Evolutionary conservation across 2,888 invertebrate species (phyloP).

Genomic region (Eupithecia pulchellata): DNA sequence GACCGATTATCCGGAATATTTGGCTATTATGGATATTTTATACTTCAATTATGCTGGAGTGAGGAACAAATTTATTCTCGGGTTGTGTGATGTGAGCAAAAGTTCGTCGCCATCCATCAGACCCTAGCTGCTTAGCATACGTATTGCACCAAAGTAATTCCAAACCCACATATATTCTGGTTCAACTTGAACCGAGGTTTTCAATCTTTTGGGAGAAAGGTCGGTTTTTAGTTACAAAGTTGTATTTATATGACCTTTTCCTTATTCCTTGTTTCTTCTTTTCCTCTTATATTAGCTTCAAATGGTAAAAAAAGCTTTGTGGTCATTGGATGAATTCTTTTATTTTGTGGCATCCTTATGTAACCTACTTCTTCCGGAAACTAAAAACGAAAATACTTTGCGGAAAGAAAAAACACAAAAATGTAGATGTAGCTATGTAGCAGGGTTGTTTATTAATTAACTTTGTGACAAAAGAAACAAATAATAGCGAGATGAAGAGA

Average conservation of each 20-base stretch:
- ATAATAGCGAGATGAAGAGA: neutral
- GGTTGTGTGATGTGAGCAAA: slow-evolving; percentile 47
- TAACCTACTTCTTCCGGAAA: neutral
- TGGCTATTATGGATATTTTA: slow-evolving; percentile 44
- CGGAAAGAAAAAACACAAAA: neutral
- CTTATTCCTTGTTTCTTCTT: neutral
- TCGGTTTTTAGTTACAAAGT: neutral
- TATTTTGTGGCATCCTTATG: neutral
- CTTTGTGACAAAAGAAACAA: slow-evolving; percentile 14
- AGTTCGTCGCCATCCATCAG: slow-evolving; percentile 61
- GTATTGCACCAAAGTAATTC: slow-evolving; percentile 58
- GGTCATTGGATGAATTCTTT: neutral
- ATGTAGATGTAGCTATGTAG: neutral
- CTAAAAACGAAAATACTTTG: too few species aligned
- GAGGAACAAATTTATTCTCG: slow-evolving; percentile 35
- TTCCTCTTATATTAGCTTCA: neutral
- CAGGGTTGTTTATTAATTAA: slow-evolving; percentile 10
- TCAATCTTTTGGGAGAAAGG: slow-evolving; percentile 4
- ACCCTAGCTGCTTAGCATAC: slow-evolving; percentile 70
- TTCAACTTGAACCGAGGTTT: slow-evolving; percentile 10
- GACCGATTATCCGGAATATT: slow-evolving; percentile 29
- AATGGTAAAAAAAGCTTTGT: neutral
- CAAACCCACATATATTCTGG: slow-evolving; percentile 41
- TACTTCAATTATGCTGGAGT: slow-evolving; percentile 26
- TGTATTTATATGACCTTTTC: slow-evolving; percentile 12